Evolutionary conservation across 2,113 vertebrate species (phyloP).

Genomic region (Jacana jacana): DNA sequence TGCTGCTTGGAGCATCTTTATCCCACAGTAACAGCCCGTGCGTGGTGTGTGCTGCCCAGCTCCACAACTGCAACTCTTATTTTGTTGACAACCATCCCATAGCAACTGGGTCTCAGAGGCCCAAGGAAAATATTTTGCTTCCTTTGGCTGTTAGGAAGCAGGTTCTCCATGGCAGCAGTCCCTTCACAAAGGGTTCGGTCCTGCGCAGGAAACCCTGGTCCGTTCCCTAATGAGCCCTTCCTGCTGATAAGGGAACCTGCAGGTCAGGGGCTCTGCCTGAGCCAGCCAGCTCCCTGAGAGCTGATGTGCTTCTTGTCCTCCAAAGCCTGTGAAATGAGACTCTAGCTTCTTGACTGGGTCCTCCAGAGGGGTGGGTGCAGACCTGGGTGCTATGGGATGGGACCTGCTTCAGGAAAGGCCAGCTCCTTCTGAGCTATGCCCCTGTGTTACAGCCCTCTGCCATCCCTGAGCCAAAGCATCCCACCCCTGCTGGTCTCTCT

Average conservation of each 20-base stretch:
- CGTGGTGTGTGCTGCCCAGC: neutral
- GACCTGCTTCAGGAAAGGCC: neutral
- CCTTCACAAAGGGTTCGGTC: slow-evolving; percentile 40
- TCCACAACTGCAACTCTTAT: neutral
- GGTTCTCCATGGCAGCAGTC: slow-evolving; percentile 44
- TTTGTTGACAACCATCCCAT: neutral
- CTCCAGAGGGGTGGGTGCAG: neutral
- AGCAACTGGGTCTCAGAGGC: neutral
- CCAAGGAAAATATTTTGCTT: slow-evolving; percentile 69
- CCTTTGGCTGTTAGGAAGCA: slow-evolving; percentile 65
- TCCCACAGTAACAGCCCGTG: neutral
- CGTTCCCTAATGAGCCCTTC: slow-evolving; percentile 63
- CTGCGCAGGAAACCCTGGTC: slow-evolving; percentile 66
- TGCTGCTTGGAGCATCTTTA: neutral
- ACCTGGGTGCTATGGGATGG: neutral
- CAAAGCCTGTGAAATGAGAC: neutral
- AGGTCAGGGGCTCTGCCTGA: slow-evolving; percentile 23
- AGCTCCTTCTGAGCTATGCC: neutral
- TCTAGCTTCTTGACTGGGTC: neutral
- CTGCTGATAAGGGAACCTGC: slow-evolving; percentile 52
- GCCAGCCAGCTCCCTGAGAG: slow-evolving; percentile 33
- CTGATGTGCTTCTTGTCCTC: neutral
- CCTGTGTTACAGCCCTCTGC: neutral
- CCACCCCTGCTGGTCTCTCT: no score
- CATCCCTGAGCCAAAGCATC: neutral